A percentile compares a stretch with the other conserved stretches of the same genome.
These are phyloP conservation scores for Chrysomallon squamiferum DNA, from an alignment of 1,140 invertebrate genomes.

Conservation along the genomic window DNA sequence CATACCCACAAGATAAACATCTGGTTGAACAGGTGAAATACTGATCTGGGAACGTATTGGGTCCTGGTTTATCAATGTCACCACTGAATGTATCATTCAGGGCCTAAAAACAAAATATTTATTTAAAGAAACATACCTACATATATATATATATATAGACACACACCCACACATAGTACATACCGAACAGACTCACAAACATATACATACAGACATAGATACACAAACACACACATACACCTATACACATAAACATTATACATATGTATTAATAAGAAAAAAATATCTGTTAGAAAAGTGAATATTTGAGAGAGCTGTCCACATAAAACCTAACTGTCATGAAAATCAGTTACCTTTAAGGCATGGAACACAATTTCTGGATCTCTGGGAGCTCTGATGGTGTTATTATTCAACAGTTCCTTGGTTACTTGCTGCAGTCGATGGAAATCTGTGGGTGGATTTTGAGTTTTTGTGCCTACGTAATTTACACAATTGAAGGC, in stretches of 20 bases:
- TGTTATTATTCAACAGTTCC: conserved; percentile 73
- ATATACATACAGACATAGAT: too few relatives aligned
- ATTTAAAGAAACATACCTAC: conserved; percentile 11
- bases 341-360: conserved; percentile 73
- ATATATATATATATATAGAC: background rate
- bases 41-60: conserved; percentile 78
- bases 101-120: too few relatives aligned
- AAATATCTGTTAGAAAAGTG: too few relatives aligned
- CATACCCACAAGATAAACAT: conserved; percentile 75
- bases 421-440: conserved; percentile 66
- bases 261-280: too few relatives aligned
- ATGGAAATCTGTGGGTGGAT: conserved; percentile 68
- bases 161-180: too few relatives aligned
- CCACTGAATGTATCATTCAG: conserved; percentile 82
- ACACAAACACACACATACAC: too few relatives aligned
- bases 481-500: conserved; percentile 79
- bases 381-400: conserved; percentile 73
- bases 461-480: conserved; percentile 70
- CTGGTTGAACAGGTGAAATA: conserved; percentile 80
- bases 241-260: too few relatives aligned
- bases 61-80: conserved; percentile 70
- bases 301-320: too few relatives aligned
- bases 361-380: conserved; percentile 73
- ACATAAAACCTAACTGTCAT: too few relatives aligned
- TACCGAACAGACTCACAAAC: too few relatives aligned